phyloP scores from a whole-genome alignment of 2,888 invertebrate genomes.

The Acholoe squamosa region DNA sequence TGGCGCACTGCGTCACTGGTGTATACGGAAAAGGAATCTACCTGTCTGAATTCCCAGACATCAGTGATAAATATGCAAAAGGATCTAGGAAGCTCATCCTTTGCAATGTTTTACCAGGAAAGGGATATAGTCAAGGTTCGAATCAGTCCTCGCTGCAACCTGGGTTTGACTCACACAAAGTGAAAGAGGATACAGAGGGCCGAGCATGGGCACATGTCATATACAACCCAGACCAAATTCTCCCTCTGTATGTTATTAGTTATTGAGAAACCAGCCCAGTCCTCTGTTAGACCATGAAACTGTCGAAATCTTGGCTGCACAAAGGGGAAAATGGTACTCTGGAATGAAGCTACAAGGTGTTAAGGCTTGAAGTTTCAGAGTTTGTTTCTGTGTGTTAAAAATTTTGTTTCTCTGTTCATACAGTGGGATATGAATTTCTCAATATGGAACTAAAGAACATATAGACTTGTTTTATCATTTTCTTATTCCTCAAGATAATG shows the following conservation, averaged over 20 bases:
- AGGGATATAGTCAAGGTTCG: slow-evolving; percentile 11
- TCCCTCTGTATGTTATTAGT: slow-evolving; percentile 65
- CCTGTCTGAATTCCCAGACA: slow-evolving; percentile 66
- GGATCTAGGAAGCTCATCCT: slow-evolving; percentile 58
- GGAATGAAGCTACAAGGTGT: too few relatives aligned
- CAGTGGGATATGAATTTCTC: too few relatives aligned
- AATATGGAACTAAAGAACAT: too few relatives aligned
- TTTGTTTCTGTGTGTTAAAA: too few relatives aligned
- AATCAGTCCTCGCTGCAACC: background rate
- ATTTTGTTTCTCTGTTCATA: too few relatives aligned
- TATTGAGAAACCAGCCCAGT: slow-evolving; percentile 5
- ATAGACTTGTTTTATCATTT: too few relatives aligned
- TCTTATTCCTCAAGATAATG: too few relatives aligned
- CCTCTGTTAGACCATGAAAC: too few relatives aligned
- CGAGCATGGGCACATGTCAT: slow-evolving; percentile 63
- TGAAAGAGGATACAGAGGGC: slow-evolving; percentile 59
- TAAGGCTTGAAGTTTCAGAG: too few relatives aligned
- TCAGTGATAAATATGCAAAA: slow-evolving; percentile 60
- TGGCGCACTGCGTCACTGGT: slow-evolving; percentile 48
- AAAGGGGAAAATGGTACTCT: too few relatives aligned
- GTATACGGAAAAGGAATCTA: slow-evolving; percentile 65
- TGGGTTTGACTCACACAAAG: slow-evolving; percentile 65
- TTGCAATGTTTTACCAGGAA: slow-evolving; percentile 66
- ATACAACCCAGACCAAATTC: slow-evolving; percentile 65
- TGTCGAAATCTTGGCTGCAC: too few relatives aligned